Evolutionary conservation across 1,140 invertebrate genomes (phyloP), one percentile per base, ranked within the genome.

Genomic region (Drosophila repleta): DNA sequence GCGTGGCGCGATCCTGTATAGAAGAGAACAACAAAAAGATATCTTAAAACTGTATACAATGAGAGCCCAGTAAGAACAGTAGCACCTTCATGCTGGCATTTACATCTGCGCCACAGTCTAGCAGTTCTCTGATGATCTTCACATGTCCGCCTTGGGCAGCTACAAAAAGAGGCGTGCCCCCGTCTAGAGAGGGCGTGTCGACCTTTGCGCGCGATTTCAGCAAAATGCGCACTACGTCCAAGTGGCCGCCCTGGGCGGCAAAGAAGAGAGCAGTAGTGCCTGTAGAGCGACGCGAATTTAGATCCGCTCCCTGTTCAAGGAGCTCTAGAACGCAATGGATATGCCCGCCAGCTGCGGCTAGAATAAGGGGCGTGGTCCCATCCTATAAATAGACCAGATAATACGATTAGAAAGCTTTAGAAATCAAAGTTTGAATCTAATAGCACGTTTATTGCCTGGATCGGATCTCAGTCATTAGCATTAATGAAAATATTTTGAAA

Each of bases 221-320:
- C 67, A 98, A 92, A 57, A 96, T 92, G 49, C 93, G 92, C 4
- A 96, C 96, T 37, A 98, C 95, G 81, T 98, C 96, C 64, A 96
- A 92, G 92, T 95, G 97, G 3, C 97, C 97, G 68, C 96, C 96
- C 92, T 98, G 97, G 7, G 97, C 95, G 48, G 97, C 97, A 92
- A 98, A 98, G 93, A 98, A 98, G 70, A 98, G 92, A 3, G 97
- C 95, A 60, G 96, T 97, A 29, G 97, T 98, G 74, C 97, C 97
- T 48, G 97, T 98, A 92, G 96, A 93, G 92, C 97, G 94, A 76
- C 95, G 94, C 29, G 95, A 94, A 81, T 95, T 94, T 1, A 96
- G 94, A 93, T 98, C 96, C 2, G 97, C 97, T 53, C 97, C 97
- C 93, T 98, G 96, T 74, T 96, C 95, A 58, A 98, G 92, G 64